These are phyloP conservation scores for Amphiduros pacificus DNA, from an alignment of 2,888 invertebrate species.

Conservation along the genomic window DNA sequence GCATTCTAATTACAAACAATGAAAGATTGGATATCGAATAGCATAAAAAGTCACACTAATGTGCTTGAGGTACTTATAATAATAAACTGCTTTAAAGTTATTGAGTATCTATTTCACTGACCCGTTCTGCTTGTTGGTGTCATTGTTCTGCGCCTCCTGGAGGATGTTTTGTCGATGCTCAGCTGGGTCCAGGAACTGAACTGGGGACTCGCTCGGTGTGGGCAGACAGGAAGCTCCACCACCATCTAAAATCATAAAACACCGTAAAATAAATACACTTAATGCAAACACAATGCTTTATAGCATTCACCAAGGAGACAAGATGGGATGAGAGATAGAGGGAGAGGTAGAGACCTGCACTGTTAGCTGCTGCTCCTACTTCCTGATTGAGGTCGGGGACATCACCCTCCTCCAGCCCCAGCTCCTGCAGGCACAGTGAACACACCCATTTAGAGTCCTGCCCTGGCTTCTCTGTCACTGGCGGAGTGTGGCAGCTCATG, in stretches of 20 bases:
- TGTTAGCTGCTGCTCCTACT: not conserved
- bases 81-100: no score
- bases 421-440: constrained; percentile 25
- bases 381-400: constrained; percentile 2
- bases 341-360: not conserved
- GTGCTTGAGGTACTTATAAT: no score
- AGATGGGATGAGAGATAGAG: no score
- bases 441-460: constrained; percentile 37
- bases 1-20: no score
- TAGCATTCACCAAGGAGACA: not conserved
- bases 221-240: constrained; percentile 35
- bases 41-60: no score
- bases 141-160: not conserved
- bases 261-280: not conserved
- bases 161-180: not conserved
- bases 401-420: constrained; percentile 8
- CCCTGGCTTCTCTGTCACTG: constrained; percentile 57
- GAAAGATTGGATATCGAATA: no score
- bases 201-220: constrained; percentile 41
- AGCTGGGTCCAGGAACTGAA: constrained; percentile 20
- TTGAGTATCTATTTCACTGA: no score
- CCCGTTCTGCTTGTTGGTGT: not conserved
- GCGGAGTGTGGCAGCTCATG: constrained; percentile 75
- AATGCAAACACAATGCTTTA: not conserved
- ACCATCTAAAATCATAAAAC: constrained; percentile 16